These are phyloP conservation scores for Caenorhabditis doughertyi DNA, from an alignment of 2,888 invertebrate genomes.

Conservation along the genomic window DNA sequence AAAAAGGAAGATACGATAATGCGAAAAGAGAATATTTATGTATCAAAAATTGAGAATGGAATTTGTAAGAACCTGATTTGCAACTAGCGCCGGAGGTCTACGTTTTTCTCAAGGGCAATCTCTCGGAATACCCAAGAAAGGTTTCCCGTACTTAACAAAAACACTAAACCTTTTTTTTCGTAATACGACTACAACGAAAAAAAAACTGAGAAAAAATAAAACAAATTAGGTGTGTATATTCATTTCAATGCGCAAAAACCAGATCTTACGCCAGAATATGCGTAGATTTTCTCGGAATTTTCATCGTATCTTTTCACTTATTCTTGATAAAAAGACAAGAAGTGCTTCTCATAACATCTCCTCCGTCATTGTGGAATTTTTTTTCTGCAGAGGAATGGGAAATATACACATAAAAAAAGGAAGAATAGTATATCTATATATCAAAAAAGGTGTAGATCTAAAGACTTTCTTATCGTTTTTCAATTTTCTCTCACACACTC, in stretches of 20 bases:
- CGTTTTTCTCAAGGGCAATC: slow-evolving; percentile 40
- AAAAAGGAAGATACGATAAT: not conserved
- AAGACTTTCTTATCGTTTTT: slow-evolving; percentile 3
- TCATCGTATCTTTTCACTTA: slow-evolving; percentile 30
- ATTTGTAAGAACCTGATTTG: slow-evolving; percentile 51
- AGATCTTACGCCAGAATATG: slow-evolving; percentile 6
- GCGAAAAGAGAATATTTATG: slow-evolving; percentile 15
- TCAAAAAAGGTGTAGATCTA: slow-evolving; percentile 24
- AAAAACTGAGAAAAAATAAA: slow-evolving; percentile 1
- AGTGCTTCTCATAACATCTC: slow-evolving; percentile 34
- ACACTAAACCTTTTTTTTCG: not conserved
- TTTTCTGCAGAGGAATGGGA: not conserved
- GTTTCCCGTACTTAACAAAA: slow-evolving; percentile 14
- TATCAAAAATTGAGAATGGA: slow-evolving; percentile 34
- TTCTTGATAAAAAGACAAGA: slow-evolving; percentile 4
- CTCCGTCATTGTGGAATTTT: slow-evolving; percentile 23
- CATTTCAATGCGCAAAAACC: slow-evolving; percentile 9
- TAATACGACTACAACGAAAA: not conserved
- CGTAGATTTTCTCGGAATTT: slow-evolving; percentile 34
- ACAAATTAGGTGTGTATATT: not conserved
- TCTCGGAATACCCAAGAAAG: slow-evolving; percentile 8
- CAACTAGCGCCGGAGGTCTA: slow-evolving; percentile 16
- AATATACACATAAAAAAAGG: not conserved
- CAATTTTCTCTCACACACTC: slow-evolving; percentile 3
- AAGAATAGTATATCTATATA: too few species aligned